Conservation (phyloP, 2,888 invertebrate genomes). For the Panopea generosa region DNA sequence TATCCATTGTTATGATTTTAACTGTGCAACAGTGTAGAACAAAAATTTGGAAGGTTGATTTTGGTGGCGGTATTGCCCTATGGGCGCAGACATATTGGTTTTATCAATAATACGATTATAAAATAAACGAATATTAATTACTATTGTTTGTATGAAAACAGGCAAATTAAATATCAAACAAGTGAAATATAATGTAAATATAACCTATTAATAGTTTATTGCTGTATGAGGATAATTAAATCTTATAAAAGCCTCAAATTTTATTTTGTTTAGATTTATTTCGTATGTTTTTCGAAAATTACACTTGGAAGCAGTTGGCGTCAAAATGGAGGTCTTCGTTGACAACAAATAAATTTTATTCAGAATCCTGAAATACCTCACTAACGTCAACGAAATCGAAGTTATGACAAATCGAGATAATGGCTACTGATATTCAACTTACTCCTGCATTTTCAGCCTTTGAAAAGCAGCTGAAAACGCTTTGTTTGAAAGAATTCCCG, state of each 20-base stretch:
- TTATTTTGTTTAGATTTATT: not conserved
- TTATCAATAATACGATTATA: not conserved
- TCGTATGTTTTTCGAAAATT: not conserved
- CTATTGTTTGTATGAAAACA: not conserved
- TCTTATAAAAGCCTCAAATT: too few relatives aligned
- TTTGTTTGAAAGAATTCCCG: conserved; percentile 83
- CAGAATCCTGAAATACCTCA: too few relatives aligned
- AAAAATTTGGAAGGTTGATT: not conserved
- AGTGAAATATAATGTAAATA: too few relatives aligned
- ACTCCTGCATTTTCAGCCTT: conserved; percentile 78
- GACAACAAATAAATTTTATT: conserved; percentile 55
- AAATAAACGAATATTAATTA: not conserved
- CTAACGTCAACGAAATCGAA: too few relatives aligned
- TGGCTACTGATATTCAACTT: conserved; percentile 49
- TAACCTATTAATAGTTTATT: too few relatives aligned
- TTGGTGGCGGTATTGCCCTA: not conserved
- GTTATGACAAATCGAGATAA: conserved; percentile 2
- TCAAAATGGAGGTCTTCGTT: conserved; percentile 75
- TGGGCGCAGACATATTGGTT: conserved; percentile 44
- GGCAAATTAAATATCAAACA: too few relatives aligned
- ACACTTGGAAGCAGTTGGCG: conserved; percentile 61
- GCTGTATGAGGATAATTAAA: too few relatives aligned
- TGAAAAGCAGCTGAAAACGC: conserved; percentile 79
- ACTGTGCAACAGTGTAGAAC: too few relatives aligned
- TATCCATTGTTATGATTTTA: conserved; percentile 9